A percentile compares a stretch with the other conserved stretches of the same genome.
These are phyloP conservation scores for Elgonia sp. DNA, from an alignment of 2,888 invertebrate genomes.

Conservation along the genomic window DNA sequence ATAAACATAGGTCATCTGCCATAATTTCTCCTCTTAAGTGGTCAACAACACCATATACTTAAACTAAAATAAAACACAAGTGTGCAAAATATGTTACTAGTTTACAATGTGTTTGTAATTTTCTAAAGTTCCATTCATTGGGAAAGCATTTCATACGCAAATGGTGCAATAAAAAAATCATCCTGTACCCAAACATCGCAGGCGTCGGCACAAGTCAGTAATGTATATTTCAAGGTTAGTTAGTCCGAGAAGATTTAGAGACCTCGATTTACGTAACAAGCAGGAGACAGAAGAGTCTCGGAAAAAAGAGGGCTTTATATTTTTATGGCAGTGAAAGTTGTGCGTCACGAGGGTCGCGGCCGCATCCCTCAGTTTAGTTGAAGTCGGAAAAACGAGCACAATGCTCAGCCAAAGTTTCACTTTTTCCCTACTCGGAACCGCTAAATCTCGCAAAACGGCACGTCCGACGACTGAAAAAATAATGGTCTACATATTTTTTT, in stretches of 20 bases:
- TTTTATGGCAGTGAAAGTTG: conserved; percentile 86
- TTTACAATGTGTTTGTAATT: conserved; percentile 43
- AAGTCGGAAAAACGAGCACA: conserved; percentile 84
- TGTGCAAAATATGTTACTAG: conserved; percentile 60
- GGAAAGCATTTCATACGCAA: conserved; percentile 58
- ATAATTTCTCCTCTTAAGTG: conserved; percentile 62
- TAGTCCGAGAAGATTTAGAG: conserved; percentile 82
- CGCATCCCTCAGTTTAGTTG: conserved; percentile 82
- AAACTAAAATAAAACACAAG: conserved; percentile 67
- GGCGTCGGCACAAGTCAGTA: conserved; percentile 67
- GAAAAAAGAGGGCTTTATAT: conserved; percentile 83
- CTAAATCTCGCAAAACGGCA: conserved; percentile 72
- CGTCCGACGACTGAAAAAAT: conserved; percentile 64
- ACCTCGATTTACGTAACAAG: conserved; percentile 84
- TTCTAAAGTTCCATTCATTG: conserved; percentile 37
- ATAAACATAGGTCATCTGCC: conserved; percentile 64
- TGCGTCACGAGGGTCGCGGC: conserved; percentile 82
- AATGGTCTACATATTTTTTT: conserved; percentile 27
- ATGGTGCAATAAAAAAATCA: conserved; percentile 69
- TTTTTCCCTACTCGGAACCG: conserved; percentile 79
- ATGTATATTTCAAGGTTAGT: conserved; percentile 77
- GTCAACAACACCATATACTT: conserved; percentile 46
- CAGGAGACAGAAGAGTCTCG: conserved; percentile 73
- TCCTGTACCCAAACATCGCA: conserved; percentile 54
- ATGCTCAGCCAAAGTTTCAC: conserved; percentile 84